Conservation (phyloP, 2,888 invertebrate genomes). For the Nemoura dubitans region DNA sequence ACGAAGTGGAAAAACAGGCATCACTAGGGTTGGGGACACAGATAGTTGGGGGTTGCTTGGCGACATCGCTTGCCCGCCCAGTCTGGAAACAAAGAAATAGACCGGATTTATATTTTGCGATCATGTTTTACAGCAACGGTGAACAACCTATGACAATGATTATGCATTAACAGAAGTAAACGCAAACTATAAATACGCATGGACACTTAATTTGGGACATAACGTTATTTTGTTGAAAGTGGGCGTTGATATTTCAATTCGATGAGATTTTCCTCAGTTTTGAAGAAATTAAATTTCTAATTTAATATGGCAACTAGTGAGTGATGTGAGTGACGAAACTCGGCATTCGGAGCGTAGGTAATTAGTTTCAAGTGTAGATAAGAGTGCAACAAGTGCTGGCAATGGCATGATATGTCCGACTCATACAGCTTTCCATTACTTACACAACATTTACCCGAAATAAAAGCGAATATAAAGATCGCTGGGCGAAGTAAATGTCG, state of each 20-base stretch:
- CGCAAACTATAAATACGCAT: too few species aligned
- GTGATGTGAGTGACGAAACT: too few species aligned
- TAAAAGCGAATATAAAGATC: background rate
- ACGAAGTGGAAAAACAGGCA: conserved; percentile 88
- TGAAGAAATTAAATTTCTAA: too few species aligned
- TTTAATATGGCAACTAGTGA: too few species aligned
- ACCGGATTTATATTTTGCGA: background rate
- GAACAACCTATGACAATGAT: background rate
- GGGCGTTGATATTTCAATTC: too few species aligned
- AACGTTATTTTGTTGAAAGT: too few species aligned
- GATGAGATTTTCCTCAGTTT: too few species aligned
- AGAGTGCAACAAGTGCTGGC: background rate
- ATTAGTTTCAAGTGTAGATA: background rate
- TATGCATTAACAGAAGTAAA: too few species aligned
- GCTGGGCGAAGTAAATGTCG: background rate
- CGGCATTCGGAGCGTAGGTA: too few species aligned
- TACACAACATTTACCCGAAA: background rate
- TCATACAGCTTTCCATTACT: background rate
- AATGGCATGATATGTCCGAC: background rate
- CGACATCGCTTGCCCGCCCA: conserved; percentile 67
- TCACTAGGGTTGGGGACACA: conserved; percentile 72
- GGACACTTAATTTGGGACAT: too few species aligned
- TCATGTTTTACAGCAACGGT: too few species aligned
- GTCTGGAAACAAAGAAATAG: conserved; percentile 59
- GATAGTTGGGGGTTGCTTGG: conserved; percentile 56